phyloP scores from a whole-genome alignment of 2,888 invertebrate genomes.

The Psylliodes chrysocephalus region DNA sequence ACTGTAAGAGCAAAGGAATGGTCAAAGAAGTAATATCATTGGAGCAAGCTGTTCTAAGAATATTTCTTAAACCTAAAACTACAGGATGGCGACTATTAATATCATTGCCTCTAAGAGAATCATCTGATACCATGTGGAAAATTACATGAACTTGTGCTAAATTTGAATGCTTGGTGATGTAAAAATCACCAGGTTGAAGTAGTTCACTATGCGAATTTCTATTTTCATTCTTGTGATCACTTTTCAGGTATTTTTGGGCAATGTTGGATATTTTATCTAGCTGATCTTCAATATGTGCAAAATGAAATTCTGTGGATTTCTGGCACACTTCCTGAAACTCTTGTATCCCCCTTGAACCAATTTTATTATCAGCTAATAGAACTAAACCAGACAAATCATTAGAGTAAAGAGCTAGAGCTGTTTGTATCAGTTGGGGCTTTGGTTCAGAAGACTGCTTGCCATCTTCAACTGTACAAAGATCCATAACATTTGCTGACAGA shows the following conservation, averaged over 20 bases:
- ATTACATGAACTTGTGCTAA: conserved; percentile 93
- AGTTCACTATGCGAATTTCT: conserved; percentile 65
- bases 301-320: conserved; percentile 94
- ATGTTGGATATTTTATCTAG: conserved; percentile 73
- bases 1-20: conserved; percentile 90
- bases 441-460: conserved; percentile 65
- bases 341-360: conserved; percentile 61
- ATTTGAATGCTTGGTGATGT: conserved; percentile 90
- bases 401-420: conserved; percentile 93
- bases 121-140: conserved; percentile 95
- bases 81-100: conserved; percentile 96
- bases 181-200: conserved; percentile 86
- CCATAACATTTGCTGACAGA: conserved; percentile 84
- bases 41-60: conserved; percentile 93
- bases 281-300: conserved; percentile 86
- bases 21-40: conserved; percentile 94
- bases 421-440: conserved; percentile 86
- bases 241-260: conserved; percentile 54
- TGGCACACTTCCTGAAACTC: conserved; percentile 78
- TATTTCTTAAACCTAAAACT: conserved; percentile 92
- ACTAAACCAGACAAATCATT: conserved; percentile 90
- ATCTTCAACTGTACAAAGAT: conserved; percentile 73
- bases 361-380: conserved; percentile 75
- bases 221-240: conserved; percentile 44
- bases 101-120: conserved; percentile 74